Evolutionary conservation across 2,797 vertebrate genomes (phyloP).

Genomic region (Xenopus petersii): DNA sequence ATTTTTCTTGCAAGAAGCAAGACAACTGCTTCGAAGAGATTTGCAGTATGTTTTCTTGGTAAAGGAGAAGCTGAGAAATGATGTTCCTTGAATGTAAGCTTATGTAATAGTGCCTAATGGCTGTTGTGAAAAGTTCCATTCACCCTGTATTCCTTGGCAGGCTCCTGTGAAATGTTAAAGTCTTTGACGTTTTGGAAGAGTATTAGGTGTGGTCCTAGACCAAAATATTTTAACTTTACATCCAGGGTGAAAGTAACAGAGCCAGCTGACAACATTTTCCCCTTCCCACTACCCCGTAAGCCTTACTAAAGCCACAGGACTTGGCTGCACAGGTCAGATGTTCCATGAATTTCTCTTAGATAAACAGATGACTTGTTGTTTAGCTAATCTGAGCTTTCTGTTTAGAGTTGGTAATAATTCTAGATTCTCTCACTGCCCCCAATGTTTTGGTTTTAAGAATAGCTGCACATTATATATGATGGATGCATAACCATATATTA

Average conservation of each 20-base stretch:
- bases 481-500: too few relatives aligned
- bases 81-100: constrained; percentile 9
- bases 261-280: constrained; percentile 8
- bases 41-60: not conserved
- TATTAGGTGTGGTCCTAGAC: not conserved
- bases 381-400: constrained; percentile 5
- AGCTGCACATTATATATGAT: not conserved
- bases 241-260: not conserved
- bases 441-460: not conserved
- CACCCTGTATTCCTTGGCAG: constrained; percentile 32
- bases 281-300: not conserved
- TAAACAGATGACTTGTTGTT: constrained; percentile 15
- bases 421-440: not conserved
- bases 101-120: constrained; percentile 23
- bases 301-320: not conserved
- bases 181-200: constrained; percentile 6
- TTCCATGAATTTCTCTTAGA: not conserved
- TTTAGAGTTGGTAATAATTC: not conserved
- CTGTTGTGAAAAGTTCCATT: constrained; percentile 14
- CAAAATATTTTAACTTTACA: constrained; percentile 11
- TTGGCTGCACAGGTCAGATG: not conserved
- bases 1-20: not conserved
- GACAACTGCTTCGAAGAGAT: not conserved
- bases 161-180: constrained; percentile 6
- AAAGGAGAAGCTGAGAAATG: constrained; percentile 17